Conservation (phyloP, 2,113 vertebrate species). For the Ptyas mucosa region DNA sequence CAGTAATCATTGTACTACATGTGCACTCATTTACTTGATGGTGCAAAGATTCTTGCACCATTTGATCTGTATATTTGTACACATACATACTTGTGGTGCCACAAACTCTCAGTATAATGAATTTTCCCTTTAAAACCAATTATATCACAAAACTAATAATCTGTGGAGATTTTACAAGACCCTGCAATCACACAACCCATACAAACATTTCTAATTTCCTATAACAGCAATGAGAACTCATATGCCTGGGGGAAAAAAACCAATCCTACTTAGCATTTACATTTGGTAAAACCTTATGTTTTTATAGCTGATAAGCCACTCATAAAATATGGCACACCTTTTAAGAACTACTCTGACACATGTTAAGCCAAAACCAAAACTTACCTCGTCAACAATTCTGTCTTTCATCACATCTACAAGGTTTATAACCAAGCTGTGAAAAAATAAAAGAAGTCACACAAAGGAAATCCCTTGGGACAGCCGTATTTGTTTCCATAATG, state of each 20-base stretch:
- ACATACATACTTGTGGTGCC: neutral
- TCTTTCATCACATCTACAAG: constrained; percentile 85
- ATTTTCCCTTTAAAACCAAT: neutral
- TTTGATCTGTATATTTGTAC: neutral
- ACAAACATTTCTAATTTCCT: neutral
- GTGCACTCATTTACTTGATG: neutral
- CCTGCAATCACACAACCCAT: neutral
- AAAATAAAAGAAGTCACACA: constrained; percentile 25
- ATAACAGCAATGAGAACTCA: neutral
- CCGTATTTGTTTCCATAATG: neutral
- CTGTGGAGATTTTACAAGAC: too few species aligned
- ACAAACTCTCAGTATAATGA: neutral
- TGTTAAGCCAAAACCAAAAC: neutral
- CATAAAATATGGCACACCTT: neutral
- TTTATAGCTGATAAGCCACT: neutral
- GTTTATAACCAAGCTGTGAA: constrained; percentile 80
- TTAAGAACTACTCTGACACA: neutral
- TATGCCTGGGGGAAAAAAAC: neutral
- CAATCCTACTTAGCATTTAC: neutral
- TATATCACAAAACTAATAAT: neutral
- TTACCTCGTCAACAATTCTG: constrained; percentile 85
- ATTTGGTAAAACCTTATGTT: neutral
- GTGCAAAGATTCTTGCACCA: neutral
- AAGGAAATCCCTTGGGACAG: neutral
- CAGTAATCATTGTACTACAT: neutral